Evolutionary conservation across 2,888 invertebrate species (phyloP), one percentile per base, ranked within the genome.

Genomic region (Tolmerus cingulatus): DNA sequence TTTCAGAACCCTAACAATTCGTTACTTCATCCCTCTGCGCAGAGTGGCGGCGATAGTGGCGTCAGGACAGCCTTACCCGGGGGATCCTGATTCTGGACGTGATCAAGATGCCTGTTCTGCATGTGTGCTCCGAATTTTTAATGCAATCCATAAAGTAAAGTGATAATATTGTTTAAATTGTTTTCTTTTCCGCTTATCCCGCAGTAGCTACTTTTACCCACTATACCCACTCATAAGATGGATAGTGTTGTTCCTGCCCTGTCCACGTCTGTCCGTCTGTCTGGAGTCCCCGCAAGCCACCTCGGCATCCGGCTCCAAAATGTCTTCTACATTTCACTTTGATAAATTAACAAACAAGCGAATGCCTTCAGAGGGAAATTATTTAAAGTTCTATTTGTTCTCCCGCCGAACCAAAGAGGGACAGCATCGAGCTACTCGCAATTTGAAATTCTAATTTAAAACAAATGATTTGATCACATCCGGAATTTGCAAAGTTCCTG

Each of bases 161-260:
- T 76, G 87, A 87, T 87, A 87, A 87, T 87, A 74, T 82, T 87
- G 82, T 87, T 87, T 87, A 87, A 87, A 87, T 82, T 87, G 87
- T 87, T 87, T 87, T 76, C 37, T 43, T 74, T 76, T 19, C 74
- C 74, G 30, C 16, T 82, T 37, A 8, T 43, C 30, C 74, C 16
- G 0, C 34, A n/a, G 74, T 40, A 19, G 43, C 74, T 74, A 27
- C 46, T 74, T 66, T 66, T 12, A 19, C 8, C 14, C 66, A 46
- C 66, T 19, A 23, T 66, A 27, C 66, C 66, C 66, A 23, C 8
- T 1, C 74, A n/a, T 8, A 43, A 74, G 85, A 85, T 74, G 23
- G 85, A 74, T 74, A 46, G 74, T 43, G 43, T 82, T 34, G 19
- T 46, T 16, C 66, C 51, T 51, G 66, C 46, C 19, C 16, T 43